Evolutionary conservation across 1,140 invertebrate genomes (phyloP).

Genomic region (Dreissena polymorpha): DNA sequence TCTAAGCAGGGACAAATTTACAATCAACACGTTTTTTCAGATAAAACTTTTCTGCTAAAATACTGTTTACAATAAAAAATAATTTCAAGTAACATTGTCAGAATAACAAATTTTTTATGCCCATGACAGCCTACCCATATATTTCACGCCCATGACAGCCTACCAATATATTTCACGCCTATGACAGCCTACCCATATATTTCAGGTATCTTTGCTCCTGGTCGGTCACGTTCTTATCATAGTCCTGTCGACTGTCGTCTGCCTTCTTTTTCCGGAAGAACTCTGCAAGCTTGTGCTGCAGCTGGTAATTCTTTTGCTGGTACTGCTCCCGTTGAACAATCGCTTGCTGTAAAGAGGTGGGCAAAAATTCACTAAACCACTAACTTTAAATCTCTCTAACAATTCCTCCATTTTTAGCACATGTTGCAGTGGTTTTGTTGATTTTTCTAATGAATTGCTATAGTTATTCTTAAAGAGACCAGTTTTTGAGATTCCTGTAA

Average conservation of each 20-base stretch:
- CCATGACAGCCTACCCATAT: slow-evolving; percentile 72
- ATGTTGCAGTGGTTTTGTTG: too few species aligned
- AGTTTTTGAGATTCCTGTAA: too few species aligned
- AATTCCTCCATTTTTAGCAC: too few species aligned
- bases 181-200: slow-evolving; percentile 75
- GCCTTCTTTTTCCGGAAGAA: slow-evolving; percentile 79
- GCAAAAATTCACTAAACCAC: neutral
- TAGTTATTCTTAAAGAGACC: too few species aligned
- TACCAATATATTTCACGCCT: slow-evolving; percentile 74
- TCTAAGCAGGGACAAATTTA: too few species aligned
- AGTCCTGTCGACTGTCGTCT: slow-evolving; percentile 73
- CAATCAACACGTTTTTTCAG: too few species aligned
- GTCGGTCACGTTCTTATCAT: slow-evolving; percentile 78
- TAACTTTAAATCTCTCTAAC: neutral
- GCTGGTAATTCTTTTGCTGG: slow-evolving; percentile 75
- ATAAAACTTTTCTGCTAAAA: too few species aligned
- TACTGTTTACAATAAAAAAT: too few species aligned
- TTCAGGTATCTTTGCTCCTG: slow-evolving; percentile 79
- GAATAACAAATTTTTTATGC: too few species aligned
- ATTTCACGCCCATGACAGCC: slow-evolving; percentile 66
- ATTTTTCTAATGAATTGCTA: too few species aligned
- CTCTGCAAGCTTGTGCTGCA: slow-evolving; percentile 78
- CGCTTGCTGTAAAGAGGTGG: slow-evolving; percentile 64
- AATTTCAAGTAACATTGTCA: too few species aligned
- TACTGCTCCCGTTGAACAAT: slow-evolving; percentile 74